Evolutionary conservation across 2,797 vertebrate genomes (phyloP).

Genomic region (Propithecus deckenii): DNA sequence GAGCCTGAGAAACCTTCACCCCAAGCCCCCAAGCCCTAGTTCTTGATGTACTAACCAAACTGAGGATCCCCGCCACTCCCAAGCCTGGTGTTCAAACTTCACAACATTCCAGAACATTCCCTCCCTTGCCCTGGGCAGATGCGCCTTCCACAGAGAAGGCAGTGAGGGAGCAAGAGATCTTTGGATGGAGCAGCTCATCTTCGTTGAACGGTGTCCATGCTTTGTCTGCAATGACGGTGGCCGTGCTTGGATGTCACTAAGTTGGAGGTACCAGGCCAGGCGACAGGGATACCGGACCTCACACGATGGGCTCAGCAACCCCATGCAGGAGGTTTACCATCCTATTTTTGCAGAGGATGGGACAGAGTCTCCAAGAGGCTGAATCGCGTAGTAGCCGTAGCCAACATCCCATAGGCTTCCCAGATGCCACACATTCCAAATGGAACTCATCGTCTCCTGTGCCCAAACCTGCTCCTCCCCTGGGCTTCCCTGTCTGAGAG

Average conservation of each 20-base stretch:
- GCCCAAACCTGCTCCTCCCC: neutral
- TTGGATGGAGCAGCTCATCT: too few relatives aligned
- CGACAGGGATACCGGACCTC: neutral
- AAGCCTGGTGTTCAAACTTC: neutral
- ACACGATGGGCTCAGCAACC: too few relatives aligned
- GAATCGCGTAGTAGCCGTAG: neutral
- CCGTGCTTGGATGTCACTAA: neutral
- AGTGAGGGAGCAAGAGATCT: neutral
- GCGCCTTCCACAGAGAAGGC: neutral
- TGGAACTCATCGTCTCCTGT: neutral
- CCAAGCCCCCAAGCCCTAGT: neutral
- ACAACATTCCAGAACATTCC: neutral
- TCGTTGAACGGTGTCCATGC: rapidly evolving
- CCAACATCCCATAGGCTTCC: neutral
- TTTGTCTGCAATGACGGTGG: too few relatives aligned
- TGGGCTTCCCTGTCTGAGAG: neutral
- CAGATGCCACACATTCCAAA: neutral
- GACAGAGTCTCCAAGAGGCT: neutral
- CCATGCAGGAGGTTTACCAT: neutral
- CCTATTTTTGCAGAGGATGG: neutral
- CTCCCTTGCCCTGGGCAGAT: neutral
- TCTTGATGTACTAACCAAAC: neutral
- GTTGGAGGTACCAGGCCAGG: neutral
- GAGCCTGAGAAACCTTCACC: neutral
- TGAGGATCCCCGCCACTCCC: neutral